These are phyloP conservation scores for Anticlea derivata DNA, from an alignment of 2,888 invertebrate species.

Conservation along the genomic window DNA sequence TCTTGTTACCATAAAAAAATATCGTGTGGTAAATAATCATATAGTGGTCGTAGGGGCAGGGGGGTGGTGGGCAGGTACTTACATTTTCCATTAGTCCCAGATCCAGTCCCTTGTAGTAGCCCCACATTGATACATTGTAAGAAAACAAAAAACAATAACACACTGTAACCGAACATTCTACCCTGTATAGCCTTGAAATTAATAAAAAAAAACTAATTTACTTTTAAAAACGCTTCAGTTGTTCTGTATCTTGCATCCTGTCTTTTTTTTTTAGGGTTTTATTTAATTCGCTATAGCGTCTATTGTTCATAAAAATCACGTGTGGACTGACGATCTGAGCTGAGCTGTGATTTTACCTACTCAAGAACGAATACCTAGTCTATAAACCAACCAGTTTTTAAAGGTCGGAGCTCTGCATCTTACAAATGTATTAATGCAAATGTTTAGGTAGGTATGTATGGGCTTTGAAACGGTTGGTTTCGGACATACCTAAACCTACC, in stretches of 20 bases:
- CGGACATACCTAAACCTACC: too few relatives aligned
- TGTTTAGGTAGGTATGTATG: too few relatives aligned
- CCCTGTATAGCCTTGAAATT: not conserved
- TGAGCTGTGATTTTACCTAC: not conserved
- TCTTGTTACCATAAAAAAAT: too few relatives aligned
- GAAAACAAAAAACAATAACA: slow-evolving; percentile 52
- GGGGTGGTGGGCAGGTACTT: slow-evolving; percentile 36
- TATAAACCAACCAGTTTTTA: not conserved
- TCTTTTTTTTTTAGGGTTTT: not conserved
- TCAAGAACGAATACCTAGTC: not conserved
- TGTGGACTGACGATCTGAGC: not conserved
- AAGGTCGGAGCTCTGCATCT: not conserved
- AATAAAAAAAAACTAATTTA: too few relatives aligned
- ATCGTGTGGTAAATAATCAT: too few relatives aligned
- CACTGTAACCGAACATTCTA: slow-evolving; percentile 51
- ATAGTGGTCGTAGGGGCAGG: too few relatives aligned
- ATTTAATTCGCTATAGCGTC: not conserved
- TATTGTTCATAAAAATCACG: not conserved
- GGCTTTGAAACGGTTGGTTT: too few relatives aligned
- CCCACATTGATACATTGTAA: slow-evolving; percentile 47
- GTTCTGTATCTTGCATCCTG: too few relatives aligned
- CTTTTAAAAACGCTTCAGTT: too few relatives aligned
- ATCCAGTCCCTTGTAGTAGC: slow-evolving; percentile 61
- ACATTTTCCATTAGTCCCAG: slow-evolving; percentile 67
- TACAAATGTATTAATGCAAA: not conserved